phyloP scores from a whole-genome alignment of 2,888 invertebrate genomes.

The Tridacna gigas region DNA sequence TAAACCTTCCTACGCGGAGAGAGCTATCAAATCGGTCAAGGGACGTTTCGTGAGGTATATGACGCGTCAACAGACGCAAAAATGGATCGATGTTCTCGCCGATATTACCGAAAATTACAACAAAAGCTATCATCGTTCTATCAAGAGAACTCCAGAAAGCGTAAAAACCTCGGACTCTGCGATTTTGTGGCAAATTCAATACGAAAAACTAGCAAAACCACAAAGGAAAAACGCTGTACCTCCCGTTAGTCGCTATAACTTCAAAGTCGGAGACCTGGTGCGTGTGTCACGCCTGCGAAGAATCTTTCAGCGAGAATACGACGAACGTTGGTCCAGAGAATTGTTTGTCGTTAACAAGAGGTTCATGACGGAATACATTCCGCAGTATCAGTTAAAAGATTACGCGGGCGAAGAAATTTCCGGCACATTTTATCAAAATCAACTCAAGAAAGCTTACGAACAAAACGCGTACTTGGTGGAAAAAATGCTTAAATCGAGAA shows the following conservation, averaged over 20 bases:
- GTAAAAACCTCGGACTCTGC: conserved; percentile 37
- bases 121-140: conserved; percentile 48
- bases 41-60: conserved; percentile 42
- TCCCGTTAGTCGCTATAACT: conserved; percentile 19
- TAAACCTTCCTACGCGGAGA: conserved; percentile 42
- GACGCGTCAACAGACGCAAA: conserved; percentile 43
- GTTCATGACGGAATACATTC: conserved; percentile 42
- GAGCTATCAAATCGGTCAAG: conserved; percentile 52
- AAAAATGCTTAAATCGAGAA: conserved; percentile 37
- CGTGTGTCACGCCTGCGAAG: conserved; percentile 25
- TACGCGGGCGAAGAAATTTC: conserved; percentile 34
- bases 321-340: conserved; percentile 48
- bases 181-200: conserved; percentile 46
- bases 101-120: conserved; percentile 54
- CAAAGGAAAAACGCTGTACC: not conserved
- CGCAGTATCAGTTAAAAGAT: conserved; percentile 39
- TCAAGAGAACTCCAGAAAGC: conserved; percentile 46
- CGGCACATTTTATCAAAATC: conserved; percentile 48
- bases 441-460: conserved; percentile 48
- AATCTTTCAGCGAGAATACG: conserved; percentile 44
- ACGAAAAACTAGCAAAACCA: conserved; percentile 18
- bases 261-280: conserved; percentile 50
- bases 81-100: conserved; percentile 42
- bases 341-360: conserved; percentile 42
- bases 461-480: conserved; percentile 41